phyloP scores from a whole-genome alignment of 2,888 invertebrate genomes.

The Galeruca laticollis region DNA sequence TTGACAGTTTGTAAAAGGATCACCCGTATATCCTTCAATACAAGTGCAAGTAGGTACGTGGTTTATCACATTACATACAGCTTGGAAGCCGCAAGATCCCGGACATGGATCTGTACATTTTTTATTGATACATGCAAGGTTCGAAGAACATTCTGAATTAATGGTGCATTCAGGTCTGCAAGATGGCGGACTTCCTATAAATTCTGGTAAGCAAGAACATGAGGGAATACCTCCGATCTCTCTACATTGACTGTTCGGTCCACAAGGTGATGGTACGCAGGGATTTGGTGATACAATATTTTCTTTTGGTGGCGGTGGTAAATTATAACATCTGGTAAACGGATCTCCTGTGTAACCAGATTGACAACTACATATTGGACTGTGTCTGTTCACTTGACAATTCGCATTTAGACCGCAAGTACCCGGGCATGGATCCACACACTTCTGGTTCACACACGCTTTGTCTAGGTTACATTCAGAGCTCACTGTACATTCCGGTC shows the following conservation, averaged over 20 bases:
- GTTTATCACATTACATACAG: constrained; percentile 80
- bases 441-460: constrained; percentile 81
- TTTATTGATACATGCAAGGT: constrained; percentile 79
- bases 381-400: constrained; percentile 68
- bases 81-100: constrained; percentile 81
- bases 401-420: constrained; percentile 73
- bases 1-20: constrained; percentile 80
- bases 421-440: constrained; percentile 77
- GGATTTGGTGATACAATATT: constrained; percentile 70
- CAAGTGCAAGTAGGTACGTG: constrained; percentile 84
- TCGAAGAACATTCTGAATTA: constrained; percentile 80
- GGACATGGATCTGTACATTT: constrained; percentile 84
- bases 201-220: constrained; percentile 80
- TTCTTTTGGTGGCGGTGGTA: constrained; percentile 59
- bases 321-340: constrained; percentile 71
- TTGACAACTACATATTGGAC: constrained; percentile 77
- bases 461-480: constrained; percentile 80
- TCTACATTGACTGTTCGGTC: constrained; percentile 81
- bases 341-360: constrained; percentile 75
- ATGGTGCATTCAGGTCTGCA: constrained; percentile 85
- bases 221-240: constrained; percentile 77
- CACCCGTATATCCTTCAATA: constrained; percentile 78
- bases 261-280: constrained; percentile 84
- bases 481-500: constrained; percentile 84
- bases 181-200: constrained; percentile 80